phyloP scores from a whole-genome alignment of 2,888 invertebrate species.

The Scrobipalpa costella region DNA sequence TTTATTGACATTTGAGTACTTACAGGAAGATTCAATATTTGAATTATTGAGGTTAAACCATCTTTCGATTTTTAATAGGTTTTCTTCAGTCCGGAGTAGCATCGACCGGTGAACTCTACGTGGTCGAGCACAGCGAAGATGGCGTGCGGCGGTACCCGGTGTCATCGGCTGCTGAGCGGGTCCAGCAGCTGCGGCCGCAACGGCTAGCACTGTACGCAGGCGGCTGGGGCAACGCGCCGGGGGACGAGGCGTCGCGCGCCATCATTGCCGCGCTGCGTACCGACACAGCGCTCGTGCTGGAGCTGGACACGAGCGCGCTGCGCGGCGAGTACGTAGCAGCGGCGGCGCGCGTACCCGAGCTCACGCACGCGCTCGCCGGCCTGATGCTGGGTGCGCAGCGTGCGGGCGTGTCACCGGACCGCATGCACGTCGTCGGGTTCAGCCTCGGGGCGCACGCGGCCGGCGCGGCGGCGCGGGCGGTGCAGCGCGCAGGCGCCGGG shows the following conservation, averaged over 20 bases:
- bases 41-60: neutral
- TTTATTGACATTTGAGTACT: neutral
- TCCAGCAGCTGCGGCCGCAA: slow-evolving; percentile 9
- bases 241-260: slow-evolving; percentile 32
- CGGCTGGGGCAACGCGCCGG: slow-evolving; percentile 38
- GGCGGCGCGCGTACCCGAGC: slow-evolving; percentile 5
- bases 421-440: slow-evolving; percentile 22
- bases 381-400: slow-evolving; percentile 9
- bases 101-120: neutral
- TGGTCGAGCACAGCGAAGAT: slow-evolving; percentile 11
- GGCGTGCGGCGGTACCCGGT: slow-evolving; percentile 6
- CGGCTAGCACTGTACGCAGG: slow-evolving; percentile 26
- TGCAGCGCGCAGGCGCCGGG: slow-evolving; percentile 23
- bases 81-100: neutral
- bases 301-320: slow-evolving; percentile 26
- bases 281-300: slow-evolving; percentile 16
- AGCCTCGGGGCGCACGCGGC: slow-evolving; percentile 22
- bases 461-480: slow-evolving; percentile 27
- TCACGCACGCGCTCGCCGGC: neutral
- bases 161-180: neutral
- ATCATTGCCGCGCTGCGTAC: slow-evolving; percentile 20
- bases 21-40: no score
- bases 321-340: slow-evolving; percentile 28
- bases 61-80: neutral
- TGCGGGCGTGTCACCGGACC: neutral